A percentile compares a stretch with the other conserved stretches of the same genome.
These are phyloP conservation scores for Autographa pulchrina DNA, from an alignment of 2,888 invertebrate genomes.

Conservation along the genomic window DNA sequence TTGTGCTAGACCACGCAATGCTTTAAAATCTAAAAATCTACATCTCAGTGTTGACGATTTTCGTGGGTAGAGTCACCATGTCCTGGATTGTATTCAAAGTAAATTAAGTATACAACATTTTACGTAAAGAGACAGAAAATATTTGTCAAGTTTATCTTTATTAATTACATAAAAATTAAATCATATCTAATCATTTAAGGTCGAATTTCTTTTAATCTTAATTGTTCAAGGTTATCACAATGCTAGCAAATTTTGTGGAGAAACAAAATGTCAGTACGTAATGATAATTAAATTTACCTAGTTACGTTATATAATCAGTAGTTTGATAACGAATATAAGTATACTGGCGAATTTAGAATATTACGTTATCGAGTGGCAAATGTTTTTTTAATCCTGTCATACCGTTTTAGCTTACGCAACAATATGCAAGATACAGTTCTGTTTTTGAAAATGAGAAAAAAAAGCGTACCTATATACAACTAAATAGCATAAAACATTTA, in stretches of 20 bases:
- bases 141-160: neutral
- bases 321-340: neutral
- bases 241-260: conserved; percentile 18
- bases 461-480: too few relatives aligned
- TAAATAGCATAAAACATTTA: too few relatives aligned
- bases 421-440: too few relatives aligned
- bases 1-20: too few relatives aligned
- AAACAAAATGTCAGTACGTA: conserved; percentile 18
- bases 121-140: neutral
- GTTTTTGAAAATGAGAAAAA: too few relatives aligned
- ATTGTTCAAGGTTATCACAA: conserved; percentile 34
- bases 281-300: conserved; percentile 12
- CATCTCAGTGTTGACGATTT: too few relatives aligned
- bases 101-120: neutral
- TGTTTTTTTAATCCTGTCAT: too few relatives aligned
- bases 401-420: too few relatives aligned
- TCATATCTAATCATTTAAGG: conserved; percentile 43
- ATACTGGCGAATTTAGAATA: too few relatives aligned
- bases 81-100: neutral
- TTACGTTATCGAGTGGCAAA: too few relatives aligned
- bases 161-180: conserved; percentile 26
- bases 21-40: too few relatives aligned
- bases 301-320: neutral
- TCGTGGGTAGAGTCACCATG: too few relatives aligned
- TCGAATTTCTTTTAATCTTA: conserved; percentile 34